Evolutionary conservation across 2,113 vertebrate species (phyloP).

Genomic region (Lonchura striata): DNA sequence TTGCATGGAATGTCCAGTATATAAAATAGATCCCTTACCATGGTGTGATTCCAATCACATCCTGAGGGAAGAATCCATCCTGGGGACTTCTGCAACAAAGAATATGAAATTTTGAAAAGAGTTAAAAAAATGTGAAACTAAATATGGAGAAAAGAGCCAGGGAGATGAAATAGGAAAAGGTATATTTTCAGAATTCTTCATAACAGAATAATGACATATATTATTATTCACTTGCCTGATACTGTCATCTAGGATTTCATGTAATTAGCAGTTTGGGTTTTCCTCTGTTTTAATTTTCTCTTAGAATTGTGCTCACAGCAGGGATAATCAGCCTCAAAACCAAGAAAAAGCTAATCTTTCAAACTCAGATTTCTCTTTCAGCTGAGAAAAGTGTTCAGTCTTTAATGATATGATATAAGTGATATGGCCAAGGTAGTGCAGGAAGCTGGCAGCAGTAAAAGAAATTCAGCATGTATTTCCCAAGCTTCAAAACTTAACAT

Average conservation of each 20-base stretch:
- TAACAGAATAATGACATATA: background rate
- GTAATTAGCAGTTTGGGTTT: background rate
- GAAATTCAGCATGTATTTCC: background rate
- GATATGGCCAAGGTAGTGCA: background rate
- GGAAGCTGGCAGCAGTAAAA: background rate
- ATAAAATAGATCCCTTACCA: background rate
- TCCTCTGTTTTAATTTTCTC: background rate
- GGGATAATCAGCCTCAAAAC: background rate
- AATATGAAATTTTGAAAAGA: background rate
- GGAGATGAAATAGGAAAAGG: background rate
- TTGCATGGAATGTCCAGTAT: background rate
- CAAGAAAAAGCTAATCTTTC: background rate
- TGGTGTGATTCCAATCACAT: background rate
- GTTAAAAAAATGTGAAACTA: background rate
- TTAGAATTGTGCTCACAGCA: background rate
- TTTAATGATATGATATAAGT: background rate
- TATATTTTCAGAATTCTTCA: background rate
- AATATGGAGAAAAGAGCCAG: background rate
- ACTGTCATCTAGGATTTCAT: background rate
- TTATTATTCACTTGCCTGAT: background rate
- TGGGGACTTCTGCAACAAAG: background rate
- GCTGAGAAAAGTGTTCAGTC: background rate
- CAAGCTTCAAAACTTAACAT: background rate
- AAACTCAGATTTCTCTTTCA: background rate
- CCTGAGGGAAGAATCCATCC: background rate